A percentile compares a stretch with the other conserved stretches of the same genome.
Conservation (phyloP, 2,888 invertebrate species). For the Epistrophe eligans region DNA sequence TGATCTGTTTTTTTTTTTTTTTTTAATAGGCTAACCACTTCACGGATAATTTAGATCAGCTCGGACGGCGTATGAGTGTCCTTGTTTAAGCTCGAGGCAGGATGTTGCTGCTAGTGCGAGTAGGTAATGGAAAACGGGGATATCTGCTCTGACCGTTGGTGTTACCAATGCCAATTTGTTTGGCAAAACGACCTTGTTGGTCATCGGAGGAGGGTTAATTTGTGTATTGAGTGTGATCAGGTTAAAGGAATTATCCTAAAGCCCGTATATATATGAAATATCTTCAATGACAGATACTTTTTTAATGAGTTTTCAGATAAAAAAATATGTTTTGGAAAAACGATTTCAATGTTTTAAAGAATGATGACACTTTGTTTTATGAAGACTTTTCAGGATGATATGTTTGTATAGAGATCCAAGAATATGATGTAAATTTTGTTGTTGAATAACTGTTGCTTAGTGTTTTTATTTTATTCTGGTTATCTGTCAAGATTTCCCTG, state of each 20-base stretch:
- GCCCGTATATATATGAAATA: constrained; percentile 55
- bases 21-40: constrained; percentile 52
- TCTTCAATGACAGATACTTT: constrained; percentile 66
- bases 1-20: background rate
- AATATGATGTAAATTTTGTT: constrained; percentile 11
- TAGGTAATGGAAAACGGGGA: constrained; percentile 23
- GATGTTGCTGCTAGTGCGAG: constrained; percentile 50
- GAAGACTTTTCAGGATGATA: background rate
- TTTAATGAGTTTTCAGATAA: constrained; percentile 20
- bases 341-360: constrained; percentile 3
- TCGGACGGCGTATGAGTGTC: constrained; percentile 82
- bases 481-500: constrained; percentile 76
- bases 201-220: constrained; percentile 81
- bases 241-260: constrained; percentile 51
- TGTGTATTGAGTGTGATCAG: constrained; percentile 53
- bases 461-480: constrained; percentile 50
- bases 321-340: background rate
- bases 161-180: constrained; percentile 81
- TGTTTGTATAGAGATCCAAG: background rate
- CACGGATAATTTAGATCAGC: constrained; percentile 82
- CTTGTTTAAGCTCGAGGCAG: constrained; percentile 59
- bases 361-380: background rate
- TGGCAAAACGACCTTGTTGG: constrained; percentile 81
- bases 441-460: constrained; percentile 42
- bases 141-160: constrained; percentile 75